These are phyloP conservation scores for Psilanteris sp. DNA, from an alignment of 1,140 invertebrate species.

Conservation along the genomic window DNA sequence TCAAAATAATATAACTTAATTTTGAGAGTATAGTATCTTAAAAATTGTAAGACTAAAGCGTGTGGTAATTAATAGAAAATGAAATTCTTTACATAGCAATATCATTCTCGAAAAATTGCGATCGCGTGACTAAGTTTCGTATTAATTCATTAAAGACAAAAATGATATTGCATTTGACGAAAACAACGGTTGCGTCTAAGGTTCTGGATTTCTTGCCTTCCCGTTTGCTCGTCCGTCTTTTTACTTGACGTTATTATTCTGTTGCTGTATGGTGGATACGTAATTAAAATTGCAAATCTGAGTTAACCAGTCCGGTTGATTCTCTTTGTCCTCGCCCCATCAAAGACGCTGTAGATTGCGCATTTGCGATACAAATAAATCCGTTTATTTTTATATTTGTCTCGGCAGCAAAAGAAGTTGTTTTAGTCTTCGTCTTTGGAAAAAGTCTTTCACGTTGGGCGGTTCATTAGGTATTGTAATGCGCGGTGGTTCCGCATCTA, in stretches of 20 bases:
- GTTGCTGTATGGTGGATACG: conserved; percentile 60
- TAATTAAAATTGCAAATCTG: conserved; percentile 78
- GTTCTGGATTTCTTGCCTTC: conserved; percentile 53
- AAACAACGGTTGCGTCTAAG: conserved; percentile 24
- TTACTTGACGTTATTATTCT: conserved; percentile 58
- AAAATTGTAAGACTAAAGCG: no score
- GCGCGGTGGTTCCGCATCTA: conserved; percentile 70
- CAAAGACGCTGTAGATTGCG: conserved; percentile 68
- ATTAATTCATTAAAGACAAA: conserved; percentile 17
- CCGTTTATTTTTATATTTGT: conserved; percentile 77
- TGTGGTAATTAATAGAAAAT: no score
- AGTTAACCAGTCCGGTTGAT: conserved; percentile 73
- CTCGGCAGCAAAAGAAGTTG: conserved; percentile 66
- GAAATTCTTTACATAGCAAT: not conserved
- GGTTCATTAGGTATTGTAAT: conserved; percentile 78
- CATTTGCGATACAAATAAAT: conserved; percentile 77
- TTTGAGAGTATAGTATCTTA: no score
- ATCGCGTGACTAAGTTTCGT: not conserved
- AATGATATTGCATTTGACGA: conserved; percentile 41
- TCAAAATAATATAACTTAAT: no score
- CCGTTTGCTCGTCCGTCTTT: conserved; percentile 55
- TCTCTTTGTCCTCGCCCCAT: conserved; percentile 65
- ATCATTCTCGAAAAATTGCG: not conserved
- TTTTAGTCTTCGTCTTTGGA: conserved; percentile 56
- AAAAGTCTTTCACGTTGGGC: conserved; percentile 71